These are phyloP conservation scores for Cantharis rufa DNA, from an alignment of 2,888 invertebrate genomes.

Conservation along the genomic window DNA sequence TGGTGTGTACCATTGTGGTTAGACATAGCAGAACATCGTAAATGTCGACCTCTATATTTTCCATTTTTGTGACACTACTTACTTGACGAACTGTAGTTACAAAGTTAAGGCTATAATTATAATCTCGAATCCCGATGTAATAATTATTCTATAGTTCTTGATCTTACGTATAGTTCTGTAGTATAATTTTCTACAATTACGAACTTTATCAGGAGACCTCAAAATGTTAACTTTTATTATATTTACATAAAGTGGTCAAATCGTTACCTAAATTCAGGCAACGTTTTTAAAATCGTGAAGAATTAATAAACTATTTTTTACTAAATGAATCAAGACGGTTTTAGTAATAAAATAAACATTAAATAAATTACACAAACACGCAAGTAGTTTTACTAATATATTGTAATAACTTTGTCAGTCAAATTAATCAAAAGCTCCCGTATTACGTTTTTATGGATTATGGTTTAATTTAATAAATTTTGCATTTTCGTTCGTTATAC, in stretches of 20 bases:
- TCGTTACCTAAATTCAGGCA: neutral
- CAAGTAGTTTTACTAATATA: neutral
- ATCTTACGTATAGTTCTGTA: constrained; percentile 42
- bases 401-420: neutral
- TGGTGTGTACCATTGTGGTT: constrained; percentile 43
- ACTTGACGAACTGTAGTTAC: constrained; percentile 47
- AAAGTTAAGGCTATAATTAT: constrained; percentile 52
- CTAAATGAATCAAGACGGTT: neutral
- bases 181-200: constrained; percentile 54
- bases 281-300: neutral
- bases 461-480: neutral
- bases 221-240: constrained; percentile 32
- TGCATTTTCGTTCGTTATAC: neutral
- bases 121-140: constrained; percentile 53
- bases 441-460: neutral
- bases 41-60: constrained; percentile 33
- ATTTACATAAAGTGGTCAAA: neutral
- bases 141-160: constrained; percentile 53
- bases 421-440: neutral
- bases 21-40: constrained; percentile 38
- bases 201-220: constrained; percentile 45
- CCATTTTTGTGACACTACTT: constrained; percentile 43
- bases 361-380: neutral
- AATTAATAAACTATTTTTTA: neutral
- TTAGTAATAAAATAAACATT: neutral